Evolutionary conservation across 2,797 vertebrate genomes (phyloP).

Genomic region (Phylloscopus collybita): DNA sequence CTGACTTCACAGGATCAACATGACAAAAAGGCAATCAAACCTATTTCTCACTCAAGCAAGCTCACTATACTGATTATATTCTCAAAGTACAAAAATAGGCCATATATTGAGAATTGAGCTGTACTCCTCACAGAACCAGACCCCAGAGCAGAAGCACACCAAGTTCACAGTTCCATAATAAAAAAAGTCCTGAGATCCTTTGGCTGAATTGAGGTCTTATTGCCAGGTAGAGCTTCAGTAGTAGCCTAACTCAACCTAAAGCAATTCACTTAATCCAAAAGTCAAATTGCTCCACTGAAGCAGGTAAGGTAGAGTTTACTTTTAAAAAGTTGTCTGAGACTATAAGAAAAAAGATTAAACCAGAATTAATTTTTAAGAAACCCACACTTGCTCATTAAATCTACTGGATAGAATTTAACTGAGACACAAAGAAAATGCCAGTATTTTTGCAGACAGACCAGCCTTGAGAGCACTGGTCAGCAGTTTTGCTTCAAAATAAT

Average conservation of each 20-base stretch:
- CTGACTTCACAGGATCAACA: neutral
- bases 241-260: neutral
- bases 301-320: neutral
- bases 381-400: neutral
- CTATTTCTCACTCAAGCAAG: neutral
- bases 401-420: neutral
- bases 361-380: neutral
- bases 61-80: neutral
- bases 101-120: neutral
- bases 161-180: neutral
- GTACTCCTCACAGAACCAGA: neutral
- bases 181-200: neutral
- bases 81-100: neutral
- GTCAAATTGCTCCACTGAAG: neutral
- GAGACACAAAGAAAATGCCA: neutral
- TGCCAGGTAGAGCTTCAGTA: neutral
- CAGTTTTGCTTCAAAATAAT: neutral
- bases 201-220: neutral
- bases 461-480: neutral
- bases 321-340: neutral
- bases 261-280: neutral
- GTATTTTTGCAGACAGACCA: neutral
- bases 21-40: neutral
- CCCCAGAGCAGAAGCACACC: neutral
- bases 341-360: neutral